A percentile compares a stretch with the other conserved stretches of the same genome.
These are phyloP conservation scores for Eupithecia vulgata DNA, from an alignment of 2,888 invertebrate species.

Conservation along the genomic window DNA sequence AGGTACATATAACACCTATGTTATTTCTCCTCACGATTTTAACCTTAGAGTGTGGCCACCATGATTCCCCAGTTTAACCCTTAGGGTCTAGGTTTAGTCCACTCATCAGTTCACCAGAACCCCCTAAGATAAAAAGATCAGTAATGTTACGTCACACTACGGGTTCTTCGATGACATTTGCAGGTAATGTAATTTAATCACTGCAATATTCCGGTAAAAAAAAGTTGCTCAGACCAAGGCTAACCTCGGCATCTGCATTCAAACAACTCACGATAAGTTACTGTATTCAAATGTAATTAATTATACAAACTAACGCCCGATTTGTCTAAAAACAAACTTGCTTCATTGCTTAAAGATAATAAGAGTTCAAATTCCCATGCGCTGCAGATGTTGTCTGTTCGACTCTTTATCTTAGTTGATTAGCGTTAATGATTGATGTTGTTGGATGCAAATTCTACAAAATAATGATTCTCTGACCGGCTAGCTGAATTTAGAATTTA, in stretches of 20 bases:
- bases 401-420: neutral
- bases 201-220: neutral
- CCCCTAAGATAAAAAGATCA: neutral
- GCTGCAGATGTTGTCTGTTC: neutral
- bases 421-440: neutral
- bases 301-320: neutral
- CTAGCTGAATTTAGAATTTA: neutral
- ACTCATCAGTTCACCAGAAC: neutral
- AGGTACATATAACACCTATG: too few relatives aligned
- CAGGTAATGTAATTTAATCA: neutral
- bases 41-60: too few relatives aligned
- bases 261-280: neutral
- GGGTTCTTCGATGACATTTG: neutral
- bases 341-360: neutral
- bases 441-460: neutral
- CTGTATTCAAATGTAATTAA: neutral
- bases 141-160: neutral
- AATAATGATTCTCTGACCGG: neutral
- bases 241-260: neutral
- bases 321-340: neutral
- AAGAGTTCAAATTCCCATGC: neutral
- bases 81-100: neutral
- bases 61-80: neutral
- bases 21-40: neutral
- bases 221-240: slow-evolving; percentile 13